phyloP scores from a whole-genome alignment of 2,113 vertebrate genomes.

The Engraulis encrasicolus region DNA sequence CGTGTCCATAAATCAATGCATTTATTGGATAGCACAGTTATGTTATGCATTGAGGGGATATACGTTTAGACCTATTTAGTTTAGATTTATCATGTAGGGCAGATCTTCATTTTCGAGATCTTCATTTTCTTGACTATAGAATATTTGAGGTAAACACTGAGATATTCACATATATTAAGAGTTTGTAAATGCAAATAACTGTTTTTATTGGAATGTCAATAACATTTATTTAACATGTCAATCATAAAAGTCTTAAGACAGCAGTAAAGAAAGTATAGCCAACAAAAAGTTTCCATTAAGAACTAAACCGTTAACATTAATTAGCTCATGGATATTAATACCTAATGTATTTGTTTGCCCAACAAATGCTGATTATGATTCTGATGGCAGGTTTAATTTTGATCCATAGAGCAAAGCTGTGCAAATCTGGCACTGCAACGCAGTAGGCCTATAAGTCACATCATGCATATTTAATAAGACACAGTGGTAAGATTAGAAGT shows the following conservation, averaged over 20 bases:
- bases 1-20: neutral
- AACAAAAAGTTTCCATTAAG: constrained; percentile 36
- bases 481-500: constrained; percentile 63
- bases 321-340: constrained; percentile 52
- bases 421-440: constrained; percentile 56
- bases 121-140: no score
- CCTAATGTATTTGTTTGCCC: constrained; percentile 51
- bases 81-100: no score
- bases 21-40: neutral
- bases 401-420: constrained; percentile 51
- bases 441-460: constrained; percentile 54
- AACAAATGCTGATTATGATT: constrained; percentile 57
- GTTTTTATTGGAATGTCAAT: no score
- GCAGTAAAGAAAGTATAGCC: neutral
- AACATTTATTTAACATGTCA: no score
- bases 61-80: neutral
- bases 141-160: no score
- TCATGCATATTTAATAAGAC: constrained; percentile 72
- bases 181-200: no score
- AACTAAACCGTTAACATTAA: constrained; percentile 52
- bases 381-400: constrained; percentile 63
- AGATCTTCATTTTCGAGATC: no score
- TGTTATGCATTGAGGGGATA: constrained; percentile 10
- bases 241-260: no score
- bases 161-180: no score